Base-by-base conservation (phyloP, 2,888 invertebrate species). In the Microdon myrmicae region DNA sequence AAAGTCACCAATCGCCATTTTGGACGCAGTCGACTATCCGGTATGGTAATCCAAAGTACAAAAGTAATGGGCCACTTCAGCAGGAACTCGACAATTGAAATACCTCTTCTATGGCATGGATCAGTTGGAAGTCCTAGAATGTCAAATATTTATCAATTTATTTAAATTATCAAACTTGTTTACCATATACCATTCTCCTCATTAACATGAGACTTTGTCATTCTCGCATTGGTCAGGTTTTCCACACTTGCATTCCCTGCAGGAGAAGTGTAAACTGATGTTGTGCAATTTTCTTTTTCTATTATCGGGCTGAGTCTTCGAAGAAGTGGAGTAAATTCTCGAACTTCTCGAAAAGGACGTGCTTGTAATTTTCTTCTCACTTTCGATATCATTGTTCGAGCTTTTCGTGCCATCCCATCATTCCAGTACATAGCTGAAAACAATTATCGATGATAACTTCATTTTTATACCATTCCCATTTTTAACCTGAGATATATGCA, bases 1-100 rank as follows among this genome's bases (percentile, higher is more conserved):
- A 96, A 96, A 0, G 95, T 94, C 17, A 92, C 75, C 86, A 90
- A 92, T 71, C 87, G 90, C 72, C 90, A 91, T 76, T 90, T 91
- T 26, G 89, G 84, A n/a, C 88, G 87, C 70, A 88, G 88, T 72
- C 92, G 89, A 77, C 95, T 94, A 78, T 96, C 94, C 0, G 95
- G 96, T 67, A 95, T 92, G 2, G 94, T 93, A 69, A 93, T 85
- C 71, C 89, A 84, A 76, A 92, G 91, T 8, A 94, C 82, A 54
- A 92, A 81, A 75, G 90, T 89, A 55, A 94, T 90, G 0, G 95
- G 95, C 88, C 94, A 89, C 16, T 92, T 91, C 17, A 92, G 80
- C 31, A 93, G 84, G 93, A 93, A 95, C 17, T 89, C 81, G 79
- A 86, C 87, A 84, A 86, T 86, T 31, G 85, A 85, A 53, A 87